Evolutionary conservation across 2,888 invertebrate species (phyloP).

Genomic region (Zele albiditarsus): DNA sequence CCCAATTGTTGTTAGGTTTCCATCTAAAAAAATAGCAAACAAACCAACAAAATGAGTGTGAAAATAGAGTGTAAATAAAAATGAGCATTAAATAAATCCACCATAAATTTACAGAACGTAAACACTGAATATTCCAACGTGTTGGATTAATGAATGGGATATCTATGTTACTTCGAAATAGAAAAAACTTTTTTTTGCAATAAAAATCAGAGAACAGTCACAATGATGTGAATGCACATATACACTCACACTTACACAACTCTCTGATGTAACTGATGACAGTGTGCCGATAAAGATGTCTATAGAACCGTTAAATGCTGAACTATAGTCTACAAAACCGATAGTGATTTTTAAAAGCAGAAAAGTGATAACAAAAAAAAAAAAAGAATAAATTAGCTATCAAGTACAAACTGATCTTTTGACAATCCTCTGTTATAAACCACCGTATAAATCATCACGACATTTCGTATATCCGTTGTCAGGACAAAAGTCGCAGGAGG

Average conservation of each 20-base stretch:
- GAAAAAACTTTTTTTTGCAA: background rate
- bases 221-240: background rate
- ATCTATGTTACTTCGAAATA: background rate
- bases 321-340: conserved; percentile 6
- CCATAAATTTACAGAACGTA: background rate
- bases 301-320: conserved; percentile 3
- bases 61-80: background rate
- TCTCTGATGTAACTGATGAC: conserved; percentile 38
- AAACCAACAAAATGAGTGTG: background rate
- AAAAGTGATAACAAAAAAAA: conserved; percentile 12
- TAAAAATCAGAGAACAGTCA: background rate
- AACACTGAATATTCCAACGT: background rate
- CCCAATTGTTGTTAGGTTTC: conserved; percentile 32
- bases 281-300: conserved; percentile 29
- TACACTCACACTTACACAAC: conserved; percentile 1
- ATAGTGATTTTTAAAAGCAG: background rate
- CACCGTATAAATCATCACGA: background rate
- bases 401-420: background rate
- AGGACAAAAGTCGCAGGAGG: background rate
- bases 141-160: background rate
- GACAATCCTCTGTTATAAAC: background rate
- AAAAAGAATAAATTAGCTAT: conserved; percentile 17
- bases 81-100: background rate
- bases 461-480: background rate
- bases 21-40: conserved; percentile 28